phyloP scores from a whole-genome alignment of 2,113 vertebrate species.

The Electrona antarctica region DNA sequence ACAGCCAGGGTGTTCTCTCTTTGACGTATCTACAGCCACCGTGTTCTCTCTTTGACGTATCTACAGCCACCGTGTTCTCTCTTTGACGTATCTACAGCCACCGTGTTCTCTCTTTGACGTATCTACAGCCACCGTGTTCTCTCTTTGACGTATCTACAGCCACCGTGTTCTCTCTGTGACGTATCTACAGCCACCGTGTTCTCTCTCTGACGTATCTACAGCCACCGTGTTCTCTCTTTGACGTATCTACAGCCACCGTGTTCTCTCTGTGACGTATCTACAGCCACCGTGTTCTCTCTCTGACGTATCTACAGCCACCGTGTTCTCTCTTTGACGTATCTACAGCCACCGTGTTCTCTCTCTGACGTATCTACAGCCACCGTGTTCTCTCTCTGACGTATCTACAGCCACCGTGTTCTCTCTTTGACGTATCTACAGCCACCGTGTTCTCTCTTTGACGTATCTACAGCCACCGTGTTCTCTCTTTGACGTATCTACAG shows the following conservation, averaged over 20 bases:
- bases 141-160: conserved; percentile 35
- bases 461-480: conserved; percentile 34
- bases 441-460: conserved; percentile 21
- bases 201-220: conserved; percentile 22
- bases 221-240: conserved; percentile 30
- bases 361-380: conserved; percentile 33
- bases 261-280: conserved; percentile 19
- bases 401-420: conserved; percentile 32
- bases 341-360: conserved; percentile 33
- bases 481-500: conserved; percentile 21
- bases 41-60: conserved; percentile 19
- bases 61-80: conserved; percentile 32
- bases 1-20: conserved; percentile 30
- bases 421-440: conserved; percentile 36
- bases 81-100: conserved; percentile 38
- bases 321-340: conserved; percentile 21
- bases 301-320: conserved; percentile 28
- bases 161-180: conserved; percentile 19
- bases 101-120: conserved; percentile 17
- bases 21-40: conserved; percentile 28
- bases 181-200: conserved; percentile 36
- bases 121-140: conserved; percentile 33
- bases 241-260: conserved; percentile 31
- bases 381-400: conserved; percentile 17
- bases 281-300: conserved; percentile 34